Evolutionary conservation across 30 jellyfish, hydroid and myxozoan genomes (phyloP).

Genomic region (Mastigias papua): DNA sequence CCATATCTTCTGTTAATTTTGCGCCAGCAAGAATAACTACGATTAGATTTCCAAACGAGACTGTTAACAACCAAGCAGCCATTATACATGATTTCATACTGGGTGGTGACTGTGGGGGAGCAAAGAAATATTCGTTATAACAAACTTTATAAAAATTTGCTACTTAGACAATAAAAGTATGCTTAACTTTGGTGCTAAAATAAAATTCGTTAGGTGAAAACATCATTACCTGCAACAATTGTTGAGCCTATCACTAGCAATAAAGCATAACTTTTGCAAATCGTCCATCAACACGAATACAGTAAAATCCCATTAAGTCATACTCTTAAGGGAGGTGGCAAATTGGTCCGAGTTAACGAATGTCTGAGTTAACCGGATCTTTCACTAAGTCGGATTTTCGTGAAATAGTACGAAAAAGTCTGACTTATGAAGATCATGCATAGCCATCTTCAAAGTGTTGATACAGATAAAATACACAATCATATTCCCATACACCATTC

Average conservation of each 20-base stretch:
- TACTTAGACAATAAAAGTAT: too few species aligned
- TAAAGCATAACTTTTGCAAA: too few species aligned
- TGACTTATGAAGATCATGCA: not conserved
- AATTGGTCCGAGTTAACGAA: too few species aligned
- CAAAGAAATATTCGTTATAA: too few species aligned
- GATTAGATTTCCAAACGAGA: slow-evolving; percentile 96
- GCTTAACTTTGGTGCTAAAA: too few species aligned
- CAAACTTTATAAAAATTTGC: too few species aligned
- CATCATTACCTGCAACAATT: too few species aligned
- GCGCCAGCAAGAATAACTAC: slow-evolving; percentile 98
- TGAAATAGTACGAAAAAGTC: not conserved
- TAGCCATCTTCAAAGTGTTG: not conserved
- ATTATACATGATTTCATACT: slow-evolving; percentile 98
- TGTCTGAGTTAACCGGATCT: not conserved
- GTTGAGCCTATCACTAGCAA: too few species aligned
- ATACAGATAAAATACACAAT: not conserved
- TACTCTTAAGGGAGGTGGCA: too few species aligned
- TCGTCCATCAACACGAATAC: too few species aligned
- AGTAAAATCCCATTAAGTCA: too few species aligned
- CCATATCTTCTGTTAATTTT: slow-evolving; percentile 97
- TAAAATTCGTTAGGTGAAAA: too few species aligned
- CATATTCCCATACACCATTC: not conserved
- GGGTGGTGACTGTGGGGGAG: slow-evolving; percentile 92
- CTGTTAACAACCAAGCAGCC: slow-evolving; percentile 99
- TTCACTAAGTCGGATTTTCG: not conserved